Base-by-base conservation (phyloP, 2,797 vertebrate species). In the Gallinago nigripennis region DNA sequence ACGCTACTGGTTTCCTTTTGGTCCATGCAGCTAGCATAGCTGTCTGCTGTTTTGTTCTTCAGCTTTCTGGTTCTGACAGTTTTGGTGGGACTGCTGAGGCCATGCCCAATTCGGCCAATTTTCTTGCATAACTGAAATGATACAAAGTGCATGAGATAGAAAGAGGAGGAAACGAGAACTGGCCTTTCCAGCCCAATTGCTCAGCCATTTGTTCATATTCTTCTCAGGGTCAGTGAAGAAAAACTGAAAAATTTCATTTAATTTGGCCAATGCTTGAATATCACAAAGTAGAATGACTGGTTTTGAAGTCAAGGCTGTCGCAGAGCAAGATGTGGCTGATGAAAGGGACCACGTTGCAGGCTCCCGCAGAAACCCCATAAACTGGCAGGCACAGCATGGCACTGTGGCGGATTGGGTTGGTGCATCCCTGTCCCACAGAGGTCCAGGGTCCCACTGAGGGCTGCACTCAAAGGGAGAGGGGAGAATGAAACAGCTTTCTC, bases 321-420 rank as follows among this genome's bases (percentile, higher is more conserved):
- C 23, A 1, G 3, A 51, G 24, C 10, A 63, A 68, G 48, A 56
- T 2, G 1, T 8, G 33, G 20, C n/a, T 75, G 25, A 12, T 9
- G 20, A 63, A 15, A 4, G 2, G 43, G 28, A 20, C 16, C 0
- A 0, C 1, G 2, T 7, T 39, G 20, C 0, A 2, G n/a, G 7
- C 39, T 57, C 10, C 50, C 51, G 18, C 1, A 4, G n/a, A 39
- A 64, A 51, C 7, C 27, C 39, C 4, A 2, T 9, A 16, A 24
- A 4, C 41, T 41, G 33, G 54, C 24, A 45, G 24, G 8, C 16
- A 17, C 28, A 20, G 43, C n/a, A 35, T 15, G 16, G 25, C 33
- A 46, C 31, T 35, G 10, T 23, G 45, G 24, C 0, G 1, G 53
- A 14, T 27, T 37, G 43, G 18, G 8, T 39, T 57, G n/a, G 20